Conservation (phyloP, 2,888 invertebrate genomes). For the Caenorhabditis sinica region DNA sequence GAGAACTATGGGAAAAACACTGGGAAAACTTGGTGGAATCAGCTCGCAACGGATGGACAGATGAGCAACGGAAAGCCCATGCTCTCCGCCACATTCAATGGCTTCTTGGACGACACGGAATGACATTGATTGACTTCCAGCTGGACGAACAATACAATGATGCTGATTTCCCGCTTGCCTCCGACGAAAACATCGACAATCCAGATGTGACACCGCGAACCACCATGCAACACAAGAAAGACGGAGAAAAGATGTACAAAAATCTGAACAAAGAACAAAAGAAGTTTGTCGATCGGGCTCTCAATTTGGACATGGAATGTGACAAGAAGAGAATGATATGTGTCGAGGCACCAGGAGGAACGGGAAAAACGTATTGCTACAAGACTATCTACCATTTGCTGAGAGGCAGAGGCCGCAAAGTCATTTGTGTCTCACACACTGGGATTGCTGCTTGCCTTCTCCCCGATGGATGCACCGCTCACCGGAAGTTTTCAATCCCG, state of each 20-base stretch:
- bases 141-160: not conserved
- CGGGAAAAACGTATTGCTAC: conserved; percentile 52
- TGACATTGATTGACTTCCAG: not conserved
- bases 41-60: not conserved
- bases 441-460: conserved; percentile 27
- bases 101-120: conserved; percentile 9
- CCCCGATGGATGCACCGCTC: not conserved
- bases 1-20: not conserved
- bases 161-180: too few relatives aligned
- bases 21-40: not conserved
- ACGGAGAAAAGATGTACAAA: not conserved
- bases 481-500: conserved; percentile 11
- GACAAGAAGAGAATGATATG: conserved; percentile 21
- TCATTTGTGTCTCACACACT: conserved; percentile 44
- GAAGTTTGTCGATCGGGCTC: conserved; percentile 12
- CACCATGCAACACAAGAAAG: not conserved
- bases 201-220: too few relatives aligned
- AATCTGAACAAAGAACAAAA: not conserved
- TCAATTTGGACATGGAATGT: not conserved
- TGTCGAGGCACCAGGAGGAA: conserved; percentile 51
- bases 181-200: not conserved
- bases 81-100: conserved; percentile 38
- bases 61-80: conserved; percentile 30
- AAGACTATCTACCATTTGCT: conserved; percentile 41
- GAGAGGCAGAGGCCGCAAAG: not conserved